Base-by-base conservation (phyloP, 2,888 invertebrate species). In the Conops quadrifasciatus region DNA sequence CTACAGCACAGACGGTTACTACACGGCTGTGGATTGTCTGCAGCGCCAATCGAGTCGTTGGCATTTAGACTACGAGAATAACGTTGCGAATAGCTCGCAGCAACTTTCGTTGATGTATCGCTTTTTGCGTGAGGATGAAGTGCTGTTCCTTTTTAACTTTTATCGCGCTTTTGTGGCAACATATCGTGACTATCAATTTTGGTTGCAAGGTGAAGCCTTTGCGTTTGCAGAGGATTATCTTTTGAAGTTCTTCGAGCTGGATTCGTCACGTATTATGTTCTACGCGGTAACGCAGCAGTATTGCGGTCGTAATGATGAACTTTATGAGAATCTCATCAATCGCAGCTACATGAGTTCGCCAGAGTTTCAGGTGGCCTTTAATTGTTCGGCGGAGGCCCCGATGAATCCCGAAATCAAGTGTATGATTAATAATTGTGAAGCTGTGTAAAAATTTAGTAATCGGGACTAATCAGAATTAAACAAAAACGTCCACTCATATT, bases 351-450 rank as follows among this genome's bases (percentile, higher is more conserved):
- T 84, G 85, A 84, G 84, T 73, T 75, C 80, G 67, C 76, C 77
- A 0, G 78, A 81, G 59, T 84, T 84, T 66, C 81, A 81, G 53
- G 72, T 74, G 7, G 84, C 85, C 2, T 84, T 84, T 58, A 75
- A 79, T 36, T 84, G 84, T 43, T 69, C 36, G 1, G 7, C 75
- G 0, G 70, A 77, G 0, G 76, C 79, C 36, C 68, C 78, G 0
- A 84, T 84, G 84, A 83, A 83, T 80, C 84, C 84, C 0, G 51
- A 75, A 3, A 72, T 76, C 16, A 84, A 83, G 71, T 84, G 84
- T 67, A 80, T 84, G 81, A 77, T 77, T 53, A 76, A 73, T 49
- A 69, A 71, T 11, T 73, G 73, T 59, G 69, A 45, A 11, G 30
- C 47, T n/a, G 15, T 9, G 9, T 26, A 24, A 36, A 3, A 5